Conservation (phyloP, 2,113 vertebrate genomes). For the Hemibagrus wyckioides region DNA sequence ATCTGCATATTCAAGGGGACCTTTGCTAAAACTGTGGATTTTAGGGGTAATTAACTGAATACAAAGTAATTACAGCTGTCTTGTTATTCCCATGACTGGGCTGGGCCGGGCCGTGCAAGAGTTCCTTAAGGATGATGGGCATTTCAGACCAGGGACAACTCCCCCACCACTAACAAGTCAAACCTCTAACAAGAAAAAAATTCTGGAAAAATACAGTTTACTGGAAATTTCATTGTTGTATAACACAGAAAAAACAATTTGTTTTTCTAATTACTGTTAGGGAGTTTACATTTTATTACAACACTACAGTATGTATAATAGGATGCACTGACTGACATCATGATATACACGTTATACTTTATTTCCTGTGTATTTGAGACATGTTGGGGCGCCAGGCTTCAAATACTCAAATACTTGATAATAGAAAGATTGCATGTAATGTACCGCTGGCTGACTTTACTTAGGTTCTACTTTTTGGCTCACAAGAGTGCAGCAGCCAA, state of each 20-base stretch:
- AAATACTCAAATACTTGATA: neutral
- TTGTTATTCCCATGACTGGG: conserved; percentile 43
- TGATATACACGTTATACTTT: neutral
- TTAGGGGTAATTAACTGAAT: conserved; percentile 60
- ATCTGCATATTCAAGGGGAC: conserved; percentile 61
- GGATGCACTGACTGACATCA: neutral
- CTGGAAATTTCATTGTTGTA: conserved; percentile 3
- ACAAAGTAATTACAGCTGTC: conserved; percentile 61
- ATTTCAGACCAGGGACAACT: conserved; percentile 11
- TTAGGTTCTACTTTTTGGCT: conserved; percentile 12
- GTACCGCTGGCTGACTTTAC: conserved; percentile 1
- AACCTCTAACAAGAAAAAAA: neutral
- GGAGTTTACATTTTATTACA: neutral
- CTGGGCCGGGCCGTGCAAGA: conserved; percentile 21
- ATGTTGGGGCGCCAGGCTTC: neutral
- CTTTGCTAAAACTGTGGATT: conserved; percentile 58
- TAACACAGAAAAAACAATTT: neutral
- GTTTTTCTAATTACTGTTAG: conserved; percentile 5
- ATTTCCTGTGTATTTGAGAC: conserved; percentile 14
- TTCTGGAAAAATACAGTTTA: conserved; percentile 19
- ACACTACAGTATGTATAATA: neutral
- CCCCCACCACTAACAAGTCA: neutral
- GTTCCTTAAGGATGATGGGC: conserved; percentile 38
- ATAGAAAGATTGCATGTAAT: conserved; percentile 19
- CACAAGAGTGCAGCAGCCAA: conserved; percentile 2